phyloP scores from a whole-genome alignment of 2,888 invertebrate genomes.

The Branchellion lobata region DNA sequence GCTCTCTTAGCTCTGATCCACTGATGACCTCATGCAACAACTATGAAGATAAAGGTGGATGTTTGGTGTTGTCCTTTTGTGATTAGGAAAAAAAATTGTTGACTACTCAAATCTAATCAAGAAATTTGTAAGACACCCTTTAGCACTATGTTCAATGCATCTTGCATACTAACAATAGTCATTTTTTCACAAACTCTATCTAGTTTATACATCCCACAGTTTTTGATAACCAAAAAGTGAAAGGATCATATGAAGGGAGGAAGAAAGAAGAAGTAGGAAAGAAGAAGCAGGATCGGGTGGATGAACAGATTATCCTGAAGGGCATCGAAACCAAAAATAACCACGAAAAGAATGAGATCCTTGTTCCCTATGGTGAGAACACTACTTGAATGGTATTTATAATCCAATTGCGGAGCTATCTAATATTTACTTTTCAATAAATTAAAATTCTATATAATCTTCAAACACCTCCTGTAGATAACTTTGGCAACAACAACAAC shows the following conservation, averaged over 20 bases:
- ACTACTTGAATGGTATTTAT: too few species aligned
- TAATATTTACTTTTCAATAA: too few species aligned
- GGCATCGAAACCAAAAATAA: neutral
- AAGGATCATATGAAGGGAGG: too few species aligned
- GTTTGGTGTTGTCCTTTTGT: neutral
- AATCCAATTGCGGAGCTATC: neutral
- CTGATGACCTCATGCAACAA: constrained; percentile 25
- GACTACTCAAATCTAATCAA: neutral
- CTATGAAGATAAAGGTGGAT: neutral
- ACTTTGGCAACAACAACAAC: too few species aligned
- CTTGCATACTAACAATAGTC: too few species aligned
- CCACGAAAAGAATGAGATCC: constrained; percentile 15
- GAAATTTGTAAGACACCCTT: too few species aligned
- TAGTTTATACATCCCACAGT: too few species aligned
- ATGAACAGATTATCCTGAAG: neutral
- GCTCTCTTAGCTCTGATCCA: constrained; percentile 34
- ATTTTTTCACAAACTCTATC: too few species aligned
- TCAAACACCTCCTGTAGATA: neutral
- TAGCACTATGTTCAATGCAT: neutral
- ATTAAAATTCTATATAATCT: neutral
- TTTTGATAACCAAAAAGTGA: too few species aligned
- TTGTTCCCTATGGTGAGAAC: constrained; percentile 15
- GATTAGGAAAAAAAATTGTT: neutral
- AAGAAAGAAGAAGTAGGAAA: too few species aligned
- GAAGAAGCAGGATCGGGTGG: neutral